Evolutionary conservation across 2,113 vertebrate species (phyloP).

Genomic region (Onychostoma macrolepis): DNA sequence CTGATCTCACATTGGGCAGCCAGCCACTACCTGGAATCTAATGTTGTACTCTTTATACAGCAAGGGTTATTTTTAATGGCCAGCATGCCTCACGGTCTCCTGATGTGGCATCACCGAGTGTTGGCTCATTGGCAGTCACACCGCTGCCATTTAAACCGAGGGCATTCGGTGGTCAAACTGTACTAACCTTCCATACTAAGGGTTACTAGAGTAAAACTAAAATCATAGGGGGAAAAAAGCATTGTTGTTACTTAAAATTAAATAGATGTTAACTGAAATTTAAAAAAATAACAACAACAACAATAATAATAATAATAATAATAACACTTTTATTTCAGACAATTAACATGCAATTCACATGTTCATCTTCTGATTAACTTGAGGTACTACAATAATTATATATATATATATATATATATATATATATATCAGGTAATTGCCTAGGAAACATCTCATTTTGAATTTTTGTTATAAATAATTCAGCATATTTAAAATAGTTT

Average conservation of each 20-base stretch:
- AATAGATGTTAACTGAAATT: background rate
- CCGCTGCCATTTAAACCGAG: constrained; percentile 62
- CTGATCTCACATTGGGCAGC: constrained; percentile 41
- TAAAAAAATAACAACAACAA: background rate
- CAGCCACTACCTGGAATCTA: constrained; percentile 40
- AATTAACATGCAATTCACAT: too few species aligned
- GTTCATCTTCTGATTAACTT: too few species aligned
- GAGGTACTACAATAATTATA: too few species aligned
- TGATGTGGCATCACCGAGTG: constrained; percentile 65
- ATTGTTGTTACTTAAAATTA: background rate
- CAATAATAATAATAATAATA: background rate
- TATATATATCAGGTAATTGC: too few species aligned
- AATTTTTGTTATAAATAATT: too few species aligned
- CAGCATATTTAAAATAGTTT: too few species aligned
- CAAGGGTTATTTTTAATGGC: constrained; percentile 67
- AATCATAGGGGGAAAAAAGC: background rate
- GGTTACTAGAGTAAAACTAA: constrained; percentile 49
- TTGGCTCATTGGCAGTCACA: constrained; percentile 57
- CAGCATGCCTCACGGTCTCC: constrained; percentile 64
- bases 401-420: too few species aligned
- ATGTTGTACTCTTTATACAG: constrained; percentile 59
- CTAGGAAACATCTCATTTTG: too few species aligned
- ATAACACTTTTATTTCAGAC: too few species aligned
- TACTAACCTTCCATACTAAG: constrained; percentile 54
- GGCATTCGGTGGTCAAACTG: constrained; percentile 69